phyloP scores from a whole-genome alignment of 2,797 vertebrate species.

The Platyrinchus mystaceus region DNA sequence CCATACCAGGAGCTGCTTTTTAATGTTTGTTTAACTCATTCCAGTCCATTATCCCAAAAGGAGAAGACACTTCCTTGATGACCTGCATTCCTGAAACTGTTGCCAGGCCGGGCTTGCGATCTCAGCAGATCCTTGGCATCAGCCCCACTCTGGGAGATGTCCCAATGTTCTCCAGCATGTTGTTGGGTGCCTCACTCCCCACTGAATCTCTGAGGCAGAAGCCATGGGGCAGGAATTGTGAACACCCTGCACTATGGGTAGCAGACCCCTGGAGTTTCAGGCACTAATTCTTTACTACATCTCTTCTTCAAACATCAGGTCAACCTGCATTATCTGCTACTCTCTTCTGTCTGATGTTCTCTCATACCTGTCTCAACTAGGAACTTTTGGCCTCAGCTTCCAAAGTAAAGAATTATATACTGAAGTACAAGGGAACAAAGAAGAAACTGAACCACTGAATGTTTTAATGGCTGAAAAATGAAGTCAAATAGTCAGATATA shows the following conservation, averaged over 20 bases:
- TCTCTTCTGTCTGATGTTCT: background rate
- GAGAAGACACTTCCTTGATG: background rate
- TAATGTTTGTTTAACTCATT: background rate
- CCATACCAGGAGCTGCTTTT: background rate
- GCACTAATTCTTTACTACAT: background rate
- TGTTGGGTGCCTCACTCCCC: background rate
- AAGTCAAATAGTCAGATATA: background rate
- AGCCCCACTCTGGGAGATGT: no score
- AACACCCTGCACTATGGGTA: rapidly evolving
- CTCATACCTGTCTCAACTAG: no score
- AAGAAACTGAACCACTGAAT: background rate
- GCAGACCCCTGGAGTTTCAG: background rate
- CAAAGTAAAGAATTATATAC: background rate
- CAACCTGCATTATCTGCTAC: background rate
- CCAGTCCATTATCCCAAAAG: background rate
- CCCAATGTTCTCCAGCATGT: background rate
- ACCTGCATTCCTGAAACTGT: background rate
- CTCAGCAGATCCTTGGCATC: background rate
- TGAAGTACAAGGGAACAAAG: background rate
- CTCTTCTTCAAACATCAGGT: background rate
- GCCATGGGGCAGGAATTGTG: no score
- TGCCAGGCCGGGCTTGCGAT: rapidly evolving
- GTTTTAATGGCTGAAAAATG: background rate
- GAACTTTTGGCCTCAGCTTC: background rate
- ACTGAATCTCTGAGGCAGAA: background rate